Conservation (phyloP, 92 coral and sea anemone species). For the Zoanthus sansibaricus region DNA sequence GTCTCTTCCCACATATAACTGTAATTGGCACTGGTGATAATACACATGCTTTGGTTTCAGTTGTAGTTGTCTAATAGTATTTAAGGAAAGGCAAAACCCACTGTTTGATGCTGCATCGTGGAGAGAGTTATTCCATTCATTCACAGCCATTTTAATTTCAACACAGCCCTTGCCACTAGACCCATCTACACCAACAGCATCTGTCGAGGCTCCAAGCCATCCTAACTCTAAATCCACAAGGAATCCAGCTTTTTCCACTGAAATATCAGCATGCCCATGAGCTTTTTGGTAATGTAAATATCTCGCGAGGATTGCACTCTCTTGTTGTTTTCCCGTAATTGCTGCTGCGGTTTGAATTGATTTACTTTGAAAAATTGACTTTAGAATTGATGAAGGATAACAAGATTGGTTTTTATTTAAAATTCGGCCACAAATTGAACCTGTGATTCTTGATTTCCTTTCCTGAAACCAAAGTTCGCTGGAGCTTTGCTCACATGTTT, state of each 20-base stretch:
- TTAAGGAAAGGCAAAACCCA: constrained; percentile 12
- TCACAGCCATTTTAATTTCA: constrained; percentile 47
- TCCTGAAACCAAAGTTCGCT: too few relatives aligned
- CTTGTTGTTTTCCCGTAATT: constrained; percentile 18
- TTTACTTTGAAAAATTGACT: background rate
- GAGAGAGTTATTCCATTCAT: constrained; percentile 38
- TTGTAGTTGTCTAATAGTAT: constrained; percentile 2
- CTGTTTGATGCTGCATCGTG: constrained; percentile 40
- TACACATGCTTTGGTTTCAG: constrained; percentile 19
- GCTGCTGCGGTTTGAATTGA: constrained; percentile 18
- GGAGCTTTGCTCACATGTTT: too few relatives aligned
- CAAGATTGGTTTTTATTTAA: background rate
- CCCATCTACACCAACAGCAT: constrained; percentile 29
- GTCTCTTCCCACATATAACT: constrained; percentile 29
- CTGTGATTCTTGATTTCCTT: background rate
- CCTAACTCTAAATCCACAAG: constrained; percentile 47
- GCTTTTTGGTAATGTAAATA: background rate
- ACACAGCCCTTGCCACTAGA: constrained; percentile 40
- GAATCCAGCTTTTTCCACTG: constrained; percentile 48
- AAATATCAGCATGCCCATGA: constrained; percentile 41
- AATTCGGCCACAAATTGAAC: constrained; percentile 11
- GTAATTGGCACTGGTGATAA: constrained; percentile 41
- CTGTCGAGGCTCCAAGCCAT: constrained; percentile 53
- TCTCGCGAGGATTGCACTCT: background rate
- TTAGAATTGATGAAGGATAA: background rate